Conservation (phyloP, 2,797 vertebrate genomes). For the Euphonia xanthogaster region DNA sequence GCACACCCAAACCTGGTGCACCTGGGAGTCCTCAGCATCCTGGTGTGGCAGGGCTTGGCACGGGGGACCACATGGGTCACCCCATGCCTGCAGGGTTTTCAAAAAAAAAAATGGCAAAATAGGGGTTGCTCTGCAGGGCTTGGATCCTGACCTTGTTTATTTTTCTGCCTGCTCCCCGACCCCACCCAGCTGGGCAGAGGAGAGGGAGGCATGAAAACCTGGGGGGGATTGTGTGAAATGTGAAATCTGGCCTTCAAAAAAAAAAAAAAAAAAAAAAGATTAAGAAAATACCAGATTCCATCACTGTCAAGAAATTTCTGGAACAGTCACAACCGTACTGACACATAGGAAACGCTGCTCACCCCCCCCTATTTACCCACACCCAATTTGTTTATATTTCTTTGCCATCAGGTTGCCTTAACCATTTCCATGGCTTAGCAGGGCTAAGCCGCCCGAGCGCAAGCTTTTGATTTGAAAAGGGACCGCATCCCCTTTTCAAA, state of each 20-base stretch:
- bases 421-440: background rate
- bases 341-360: background rate
- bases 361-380: background rate
- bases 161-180: background rate
- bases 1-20: background rate
- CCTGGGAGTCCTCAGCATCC: background rate
- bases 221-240: background rate
- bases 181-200: background rate
- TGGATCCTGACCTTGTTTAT: background rate
- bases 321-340: slow-evolving; percentile 20
- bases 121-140: background rate
- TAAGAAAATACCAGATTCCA: background rate
- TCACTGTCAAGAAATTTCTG: slow-evolving; percentile 70
- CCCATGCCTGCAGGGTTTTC: accelerated
- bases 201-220: background rate
- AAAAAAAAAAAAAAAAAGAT: accelerated
- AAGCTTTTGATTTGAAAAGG: slow-evolving; percentile 73
- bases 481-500: slow-evolving; percentile 65
- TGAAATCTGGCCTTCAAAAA: background rate
- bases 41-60: background rate
- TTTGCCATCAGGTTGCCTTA: slow-evolving; percentile 12
- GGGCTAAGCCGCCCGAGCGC: background rate
- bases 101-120: background rate
- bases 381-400: slow-evolving; percentile 8
- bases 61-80: accelerated